Base-by-base conservation (phyloP, 2,113 vertebrate genomes). In the Nyctereutes procyonoides region DNA sequence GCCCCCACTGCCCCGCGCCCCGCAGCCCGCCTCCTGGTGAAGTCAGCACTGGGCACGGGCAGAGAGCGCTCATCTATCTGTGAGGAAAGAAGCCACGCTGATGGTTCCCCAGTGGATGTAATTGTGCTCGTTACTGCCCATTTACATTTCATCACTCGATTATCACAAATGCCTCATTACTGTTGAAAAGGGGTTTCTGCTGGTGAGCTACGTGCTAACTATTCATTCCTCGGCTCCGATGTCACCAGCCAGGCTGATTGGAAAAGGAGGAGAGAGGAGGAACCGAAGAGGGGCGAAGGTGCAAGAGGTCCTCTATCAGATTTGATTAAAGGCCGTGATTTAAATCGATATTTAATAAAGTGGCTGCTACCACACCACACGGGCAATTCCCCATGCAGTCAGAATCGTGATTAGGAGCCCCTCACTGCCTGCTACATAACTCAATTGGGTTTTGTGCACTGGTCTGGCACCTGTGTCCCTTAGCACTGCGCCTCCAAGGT, bases 91-190 rank as follows among this genome's bases (percentile, higher is more conserved):
- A 99, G 98, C 98, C 96, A 98, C 98, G 94, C 95, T 98, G 98
- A 98, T 99, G 99, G 98, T 98, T 98, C 99, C 99, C 99, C 98
- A 98, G 99, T 98, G 99, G 98, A 99, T 98, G 98, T 99, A 99
- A 99, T 99, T 99, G 99, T 99, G 98, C 99, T 99, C 99, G 99
- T 99, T 99, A 99, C 99, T 99, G 99, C 98, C 99, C 99, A 99
- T 99, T 99, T 99, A 99, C 99, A 99, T 99, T 99, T 99, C 99
- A 99, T 99, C 99, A 99, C 99, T 98, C 98, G 98, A 99, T 99
- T 99, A 99, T 99, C 98, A 96, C 99, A 99, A 99, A 99, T 98
- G 98, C 98, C 99, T 99, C 98, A 98, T 99, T 99, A 99, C 98
- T 96, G 99, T 98, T 98, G 98, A 98, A 98, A 98, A 99, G 98